Base-by-base conservation (phyloP, 2,113 vertebrate species). In the Eclectus roratus region DNA sequence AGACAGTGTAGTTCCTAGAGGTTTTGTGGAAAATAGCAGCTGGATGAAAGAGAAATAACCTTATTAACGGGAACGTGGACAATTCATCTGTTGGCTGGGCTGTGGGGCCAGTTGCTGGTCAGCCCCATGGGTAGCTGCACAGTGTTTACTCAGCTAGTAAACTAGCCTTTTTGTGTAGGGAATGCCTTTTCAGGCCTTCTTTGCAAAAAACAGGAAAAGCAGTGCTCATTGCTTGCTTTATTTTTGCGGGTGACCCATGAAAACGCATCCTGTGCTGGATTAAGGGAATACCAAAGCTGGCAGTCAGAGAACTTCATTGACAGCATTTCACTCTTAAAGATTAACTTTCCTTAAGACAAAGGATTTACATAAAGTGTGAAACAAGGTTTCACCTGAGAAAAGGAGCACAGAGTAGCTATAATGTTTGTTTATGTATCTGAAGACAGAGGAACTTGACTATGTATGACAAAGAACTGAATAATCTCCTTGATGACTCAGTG, bases 181-280 rank as follows among this genome's bases (percentile, higher is more conserved):
- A 82, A 35, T 39, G 37, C 52, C 18, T 29, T 87, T 84, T 49
- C 47, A 82, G 37, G 16, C 7, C 6, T 69, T 81, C 20, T 64
- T 92, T 20, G 1, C 9, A 71, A 65, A 58, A 24, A 24, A 35
- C 56, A 91, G 27, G 16, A 46, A 88, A 77, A 80, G 4, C 9
- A 72, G 4, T 58, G 49, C 19, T 56, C 21, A 8, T 18, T 65
- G 28, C 20, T 77, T 85, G 21, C 10, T 94, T 80, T 50, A 28
- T 61, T 71, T 87, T 88, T 66, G 14, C 71, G 60, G 64, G 9
- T 70, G n/a, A 58, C 20, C 41, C 39, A 18, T 50, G 85, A 63
- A 64, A 9, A 6, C 2, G 1, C 37, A 7, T 16, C 1, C 6
- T 7, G 6, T 0, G 1, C 3, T 50, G 29, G 5, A 71, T 82